Base-by-base conservation (phyloP, 2,113 vertebrate genomes). In the Elephas maximus region DNA sequence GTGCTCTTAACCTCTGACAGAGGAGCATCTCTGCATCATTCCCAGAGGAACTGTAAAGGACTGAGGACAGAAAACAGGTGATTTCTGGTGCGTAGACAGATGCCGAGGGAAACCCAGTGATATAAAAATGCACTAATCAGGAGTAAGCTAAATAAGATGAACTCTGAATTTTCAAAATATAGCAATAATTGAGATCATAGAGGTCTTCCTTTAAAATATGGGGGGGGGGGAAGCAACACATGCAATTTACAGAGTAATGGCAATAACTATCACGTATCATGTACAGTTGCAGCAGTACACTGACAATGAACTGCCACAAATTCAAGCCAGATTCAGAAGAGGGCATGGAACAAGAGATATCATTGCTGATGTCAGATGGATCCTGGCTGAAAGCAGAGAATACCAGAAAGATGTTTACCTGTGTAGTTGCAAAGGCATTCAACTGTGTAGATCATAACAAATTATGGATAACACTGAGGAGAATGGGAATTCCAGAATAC, bases 191-290 rank as follows among this genome's bases (percentile, higher is more conserved):
- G 88, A 99, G 98, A 53, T 99, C 98, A 96, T 98, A 98, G 24
- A 99, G 98, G 97, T 99, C 99, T 94, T 99, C 99, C 96, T 98
- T 99, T 96, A 99, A 99, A 94, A 98, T 98, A 99, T 99, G 85
- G 79, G 98, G 98, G 37, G 95, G 98, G 95, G 88, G 73, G 97
- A 85, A 98, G 9, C 81, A 95, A 93, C 12, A 74, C 60, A 28
- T 11, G 21, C 44, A 91, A 85, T 93, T 95, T 97, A 94, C 89
- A 4, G 69, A 33, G 20, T 53, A 21, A 28, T 4, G 94, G 28
- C 41, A 69, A n/a, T 67, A 62, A 60, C 33, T 37, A 87, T 44
- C 7, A 8, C 21, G 30, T 57, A 57, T 57, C 53, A 12, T 57
- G 53, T 57, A 57, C 53, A 57, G 53, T 57, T 57, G 53, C 15